Evolutionary conservation across 2,888 invertebrate species (phyloP).

Genomic region (Colostygia pectinataria): DNA sequence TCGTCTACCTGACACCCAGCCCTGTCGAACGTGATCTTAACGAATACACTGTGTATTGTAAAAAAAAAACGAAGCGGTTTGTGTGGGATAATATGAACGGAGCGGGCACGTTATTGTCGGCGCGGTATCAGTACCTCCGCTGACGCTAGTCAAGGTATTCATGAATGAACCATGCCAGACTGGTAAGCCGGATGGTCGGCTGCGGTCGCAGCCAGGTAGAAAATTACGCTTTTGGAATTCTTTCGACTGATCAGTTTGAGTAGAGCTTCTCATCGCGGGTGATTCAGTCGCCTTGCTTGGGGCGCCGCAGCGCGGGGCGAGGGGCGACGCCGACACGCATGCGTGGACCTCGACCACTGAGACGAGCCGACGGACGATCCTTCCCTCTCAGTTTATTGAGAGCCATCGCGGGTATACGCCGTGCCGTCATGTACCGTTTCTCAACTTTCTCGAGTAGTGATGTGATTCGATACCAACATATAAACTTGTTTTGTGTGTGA

Average conservation of each 20-base stretch:
- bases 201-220: conserved; percentile 77
- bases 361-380: conserved; percentile 72
- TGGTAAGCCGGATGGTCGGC: conserved; percentile 66
- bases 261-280: conserved; percentile 71
- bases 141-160: conserved; percentile 66
- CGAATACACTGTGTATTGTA: conserved; percentile 65
- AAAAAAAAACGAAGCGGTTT: conserved; percentile 65
- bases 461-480: conserved; percentile 76
- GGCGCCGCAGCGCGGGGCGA: conserved; percentile 81
- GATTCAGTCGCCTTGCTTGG: conserved; percentile 62
- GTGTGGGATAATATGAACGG: conserved; percentile 48
- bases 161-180: conserved; percentile 81
- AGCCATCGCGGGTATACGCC: conserved; percentile 69
- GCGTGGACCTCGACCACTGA: conserved; percentile 71
- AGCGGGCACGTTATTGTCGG: conserved; percentile 42
- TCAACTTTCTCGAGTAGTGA: conserved; percentile 82
- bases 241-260: conserved; percentile 74
- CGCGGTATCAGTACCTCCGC: conserved; percentile 36
- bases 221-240: conserved; percentile 80
- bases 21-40: conserved; percentile 57
- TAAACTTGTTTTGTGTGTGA: conserved; percentile 52
- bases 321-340: conserved; percentile 74
- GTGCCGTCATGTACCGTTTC: conserved; percentile 85
- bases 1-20: conserved; percentile 68
- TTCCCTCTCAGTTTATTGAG: conserved; percentile 77